Evolutionary conservation across 1,140 invertebrate genomes (phyloP).

Genomic region (Lysiphlebus fabarum): DNA sequence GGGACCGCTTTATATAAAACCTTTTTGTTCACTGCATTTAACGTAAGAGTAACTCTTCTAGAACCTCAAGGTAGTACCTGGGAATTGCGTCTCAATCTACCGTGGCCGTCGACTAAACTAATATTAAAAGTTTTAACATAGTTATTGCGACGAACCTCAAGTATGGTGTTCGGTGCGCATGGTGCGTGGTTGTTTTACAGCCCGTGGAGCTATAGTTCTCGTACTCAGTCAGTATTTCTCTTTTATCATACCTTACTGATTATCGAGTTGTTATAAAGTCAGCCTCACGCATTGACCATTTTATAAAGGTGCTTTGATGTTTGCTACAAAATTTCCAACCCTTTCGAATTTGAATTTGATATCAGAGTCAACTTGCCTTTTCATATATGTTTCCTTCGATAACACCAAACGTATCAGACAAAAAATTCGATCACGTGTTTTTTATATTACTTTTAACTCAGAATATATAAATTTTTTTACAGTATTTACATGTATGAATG

Average conservation of each 20-base stretch:
- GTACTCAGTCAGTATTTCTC: no score
- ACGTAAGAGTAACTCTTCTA: slow-evolving; percentile 51
- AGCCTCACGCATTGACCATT: background rate
- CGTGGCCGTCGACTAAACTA: slow-evolving; percentile 58
- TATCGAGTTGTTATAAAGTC: no score
- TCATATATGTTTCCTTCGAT: no score
- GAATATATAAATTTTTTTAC: no score
- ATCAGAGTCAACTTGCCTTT: no score
- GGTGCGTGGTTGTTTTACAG: slow-evolving; percentile 53
- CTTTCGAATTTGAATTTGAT: no score
- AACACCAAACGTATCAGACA: no score
- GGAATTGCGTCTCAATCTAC: slow-evolving; percentile 58
- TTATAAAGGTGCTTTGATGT: slow-evolving; percentile 13
- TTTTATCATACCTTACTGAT: no score
- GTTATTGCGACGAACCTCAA: slow-evolving; percentile 39
- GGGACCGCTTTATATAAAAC: slow-evolving; percentile 50
- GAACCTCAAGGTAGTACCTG: slow-evolving; percentile 53
- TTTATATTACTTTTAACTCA: no score
- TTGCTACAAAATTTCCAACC: no score
- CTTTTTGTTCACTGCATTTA: slow-evolving; percentile 51
- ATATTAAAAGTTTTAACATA: slow-evolving; percentile 59
- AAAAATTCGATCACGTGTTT: no score
- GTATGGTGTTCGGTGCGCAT: slow-evolving; percentile 24
- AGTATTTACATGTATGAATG: no score
- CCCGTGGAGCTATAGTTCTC: slow-evolving; percentile 36